A percentile compares a stretch with the other conserved stretches of the same genome.
phyloP scores from a whole-genome alignment of 2,888 invertebrate genomes.

The Pammene fasciana region DNA sequence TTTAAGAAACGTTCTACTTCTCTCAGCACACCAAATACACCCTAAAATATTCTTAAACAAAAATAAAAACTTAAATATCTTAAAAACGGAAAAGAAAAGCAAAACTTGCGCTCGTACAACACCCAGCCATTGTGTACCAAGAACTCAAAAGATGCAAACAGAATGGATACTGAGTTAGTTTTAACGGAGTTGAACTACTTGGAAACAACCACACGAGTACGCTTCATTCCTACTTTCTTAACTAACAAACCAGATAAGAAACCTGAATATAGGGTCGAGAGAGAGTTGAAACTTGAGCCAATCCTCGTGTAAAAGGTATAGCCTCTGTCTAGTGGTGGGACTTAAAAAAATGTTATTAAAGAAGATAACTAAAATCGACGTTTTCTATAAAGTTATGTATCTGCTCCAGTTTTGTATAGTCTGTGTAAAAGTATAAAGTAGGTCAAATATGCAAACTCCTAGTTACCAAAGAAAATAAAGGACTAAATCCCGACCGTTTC shows the following conservation, averaged over 20 bases:
- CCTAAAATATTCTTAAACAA: not conserved
- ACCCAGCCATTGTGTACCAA: conserved; percentile 25
- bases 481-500: not conserved
- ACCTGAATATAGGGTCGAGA: not conserved
- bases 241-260: conserved; percentile 6
- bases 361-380: not conserved
- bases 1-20: not conserved
- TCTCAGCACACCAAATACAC: not conserved
- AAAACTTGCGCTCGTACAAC: conserved; percentile 31
- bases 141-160: conserved; percentile 34
- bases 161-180: conserved; percentile 29
- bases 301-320: too few relatives aligned
- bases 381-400: not conserved
- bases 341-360: too few relatives aligned
- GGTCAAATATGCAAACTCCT: conserved; percentile 1
- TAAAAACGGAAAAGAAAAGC: conserved; percentile 13
- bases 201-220: conserved; percentile 1
- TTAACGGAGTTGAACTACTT: conserved; percentile 12
- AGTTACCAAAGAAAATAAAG: not conserved
- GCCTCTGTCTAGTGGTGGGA: too few relatives aligned
- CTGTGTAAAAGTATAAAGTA: conserved; percentile 12
- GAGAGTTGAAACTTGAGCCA: too few relatives aligned
- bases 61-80: conserved; percentile 13
- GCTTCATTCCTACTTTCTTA: not conserved
- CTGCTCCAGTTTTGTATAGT: not conserved